Base-by-base conservation (phyloP, 2,797 vertebrate species). In the Anableps anableps region DNA sequence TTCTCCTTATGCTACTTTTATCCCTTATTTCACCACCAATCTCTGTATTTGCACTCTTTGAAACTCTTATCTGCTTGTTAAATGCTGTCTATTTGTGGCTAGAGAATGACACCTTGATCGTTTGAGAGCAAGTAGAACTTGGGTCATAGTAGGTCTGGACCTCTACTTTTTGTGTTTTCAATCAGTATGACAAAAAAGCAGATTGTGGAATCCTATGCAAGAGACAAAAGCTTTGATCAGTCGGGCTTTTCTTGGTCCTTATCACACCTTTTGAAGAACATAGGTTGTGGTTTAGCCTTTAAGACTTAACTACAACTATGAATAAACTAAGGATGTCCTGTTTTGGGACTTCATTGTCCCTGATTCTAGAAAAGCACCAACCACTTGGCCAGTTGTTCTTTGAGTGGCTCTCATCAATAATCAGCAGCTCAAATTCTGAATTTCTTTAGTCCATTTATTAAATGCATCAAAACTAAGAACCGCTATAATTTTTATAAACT, bases 21-120 rank as follows among this genome's bases (percentile, higher is more conserved):
- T n/a, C 55, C 34, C 75, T 38, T 72, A 36, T 43, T 31, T 78
- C 60, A 75, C 76, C 64, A 38, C 19, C 14, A 17, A 78, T 51
- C 47, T 72, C 78, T 76, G 75, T 81, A 82, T 84, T 78, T 78
- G 21, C 17, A 13, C 62, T 78, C 53, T 82, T 53, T 84, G 47
- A 75, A 80, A 77, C 71, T 77, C 82, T 87, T 89, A 84, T 88
- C 86, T 77, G 53, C 75, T 83, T 0, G 41, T 11, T 9, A n/a
- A n/a, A n/a, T 1, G 1, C 21, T 11, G 45, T 38, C 82, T 85
- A 83, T 92, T 84, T 85, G 75, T 85, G 85, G 89, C 72, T 43
- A 51, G 76, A 55, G 80, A 76, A 19, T 75, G 72, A 77, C 53
- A 45, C 9, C 50, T 55, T 72, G 41, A 87, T 77, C 36, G 80